Percentiles rank a stretch among this genome's conserved stretches.
These are phyloP conservation scores for Chironomus riparius DNA, from an alignment of 2,888 invertebrate genomes.

Conservation along the genomic window DNA sequence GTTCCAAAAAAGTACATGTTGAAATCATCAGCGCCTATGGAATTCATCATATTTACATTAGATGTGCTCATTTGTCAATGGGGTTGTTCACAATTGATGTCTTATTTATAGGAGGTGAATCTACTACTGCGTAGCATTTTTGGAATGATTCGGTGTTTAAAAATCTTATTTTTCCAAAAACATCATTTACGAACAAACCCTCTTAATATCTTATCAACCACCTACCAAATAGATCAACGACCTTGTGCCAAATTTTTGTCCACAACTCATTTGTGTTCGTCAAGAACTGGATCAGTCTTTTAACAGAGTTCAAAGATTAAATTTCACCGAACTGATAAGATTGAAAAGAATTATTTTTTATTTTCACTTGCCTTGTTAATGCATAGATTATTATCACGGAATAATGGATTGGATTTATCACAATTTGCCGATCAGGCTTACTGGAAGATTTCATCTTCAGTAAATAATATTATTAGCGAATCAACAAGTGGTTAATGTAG, in stretches of 20 bases:
- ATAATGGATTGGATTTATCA: neutral
- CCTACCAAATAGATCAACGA: neutral
- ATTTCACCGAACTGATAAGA: neutral
- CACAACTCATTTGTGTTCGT: neutral
- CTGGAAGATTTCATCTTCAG: neutral
- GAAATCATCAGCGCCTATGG: constrained; percentile 1
- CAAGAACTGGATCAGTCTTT: neutral
- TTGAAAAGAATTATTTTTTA: neutral
- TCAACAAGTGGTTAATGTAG: neutral
- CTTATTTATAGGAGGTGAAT: too few species aligned
- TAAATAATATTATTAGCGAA: neutral
- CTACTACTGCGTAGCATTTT: too few species aligned
- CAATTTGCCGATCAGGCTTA: neutral
- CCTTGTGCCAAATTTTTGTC: neutral
- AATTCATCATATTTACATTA: neutral
- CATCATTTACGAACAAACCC: neutral
- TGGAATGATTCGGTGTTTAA: too few species aligned
- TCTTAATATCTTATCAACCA: neutral
- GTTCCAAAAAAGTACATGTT: neutral
- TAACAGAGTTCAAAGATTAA: neutral
- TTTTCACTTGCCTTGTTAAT: neutral
- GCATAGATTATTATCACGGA: neutral
- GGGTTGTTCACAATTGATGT: too few species aligned
- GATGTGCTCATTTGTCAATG: too few species aligned
- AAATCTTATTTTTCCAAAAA: too few species aligned